A percentile compares a stretch with the other conserved stretches of the same genome.
These are phyloP conservation scores for Temnothorax curvispinosus DNA, from an alignment of 1,140 invertebrate genomes.

Conservation along the genomic window DNA sequence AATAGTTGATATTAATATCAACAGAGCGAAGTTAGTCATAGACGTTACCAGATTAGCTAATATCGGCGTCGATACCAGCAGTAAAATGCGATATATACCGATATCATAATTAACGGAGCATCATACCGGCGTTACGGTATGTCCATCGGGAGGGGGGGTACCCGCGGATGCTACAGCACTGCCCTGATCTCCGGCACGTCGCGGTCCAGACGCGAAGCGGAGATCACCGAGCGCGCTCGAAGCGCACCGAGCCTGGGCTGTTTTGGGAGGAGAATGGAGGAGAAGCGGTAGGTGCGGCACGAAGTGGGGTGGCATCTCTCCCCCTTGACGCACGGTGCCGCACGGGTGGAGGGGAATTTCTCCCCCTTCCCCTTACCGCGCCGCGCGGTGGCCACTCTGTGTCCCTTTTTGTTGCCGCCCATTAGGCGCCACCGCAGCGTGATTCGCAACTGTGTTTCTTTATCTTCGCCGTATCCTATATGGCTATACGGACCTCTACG, in stretches of 20 bases:
- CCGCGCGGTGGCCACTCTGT: slow-evolving; percentile 71
- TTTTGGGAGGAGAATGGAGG: slow-evolving; percentile 58
- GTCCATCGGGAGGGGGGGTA: not conserved
- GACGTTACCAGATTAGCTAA: not conserved
- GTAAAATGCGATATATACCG: not conserved
- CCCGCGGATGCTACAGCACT: slow-evolving; percentile 66
- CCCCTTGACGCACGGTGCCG: not conserved
- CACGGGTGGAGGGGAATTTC: slow-evolving; percentile 55
- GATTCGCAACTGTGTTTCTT: slow-evolving; percentile 85
- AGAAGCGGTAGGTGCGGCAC: slow-evolving; percentile 29
- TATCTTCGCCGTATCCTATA: slow-evolving; percentile 76
- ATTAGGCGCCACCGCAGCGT: slow-evolving; percentile 85
- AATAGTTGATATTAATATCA: slow-evolving; percentile 2
- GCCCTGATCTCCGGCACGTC: slow-evolving; percentile 75
- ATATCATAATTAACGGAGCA: not conserved
- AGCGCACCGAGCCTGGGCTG: slow-evolving; percentile 50
- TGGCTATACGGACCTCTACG: slow-evolving; percentile 26
- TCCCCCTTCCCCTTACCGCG: slow-evolving; percentile 23
- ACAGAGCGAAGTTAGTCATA: not conserved
- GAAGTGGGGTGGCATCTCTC: slow-evolving; percentile 58
- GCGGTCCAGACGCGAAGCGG: slow-evolving; percentile 74
- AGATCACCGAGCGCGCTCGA: slow-evolving; percentile 76
- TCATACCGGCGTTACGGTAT: not conserved
- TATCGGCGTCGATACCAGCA: not conserved
- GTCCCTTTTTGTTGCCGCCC: slow-evolving; percentile 84